Evolutionary conservation across 2,888 invertebrate genomes (phyloP), one percentile per base, ranked within the genome.

Genomic region (Tolmerus cingulatus): DNA sequence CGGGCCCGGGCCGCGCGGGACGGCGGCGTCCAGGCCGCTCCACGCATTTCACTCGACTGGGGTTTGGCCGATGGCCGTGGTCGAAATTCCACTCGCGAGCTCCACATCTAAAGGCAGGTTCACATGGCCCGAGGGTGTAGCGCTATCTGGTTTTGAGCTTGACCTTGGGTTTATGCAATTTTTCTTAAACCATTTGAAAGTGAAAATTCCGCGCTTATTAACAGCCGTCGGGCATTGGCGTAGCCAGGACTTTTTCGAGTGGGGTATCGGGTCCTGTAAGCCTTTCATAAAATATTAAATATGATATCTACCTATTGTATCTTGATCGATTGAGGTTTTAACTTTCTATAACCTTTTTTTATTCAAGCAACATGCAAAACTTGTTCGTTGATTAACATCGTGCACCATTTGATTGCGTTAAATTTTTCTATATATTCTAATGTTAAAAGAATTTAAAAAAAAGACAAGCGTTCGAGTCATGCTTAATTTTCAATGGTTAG

Each of bases 121-220:
- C 16, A 51, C 43, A 79, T 79, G 51, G 30, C 78, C 51, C 27
- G 79, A 8, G 79, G 79, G 23, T 51, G 30, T 79, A 79, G 30
- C 46, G 51, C 51, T 79, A 51, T 46, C 79, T 82, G 66, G 66
- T 82, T 74, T 85, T 85, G 85, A 74, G 85, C 85, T 85, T 85
- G 85, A 85, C 85, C 85, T 85, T 85, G 46, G 74, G 5, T 19
- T 66, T 74, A 40, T 74, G 85, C 85, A 85, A 74, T 85, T 74
- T 85, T 85, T 74, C 27, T 74, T 2, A 74, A 85, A 46, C 9
- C 51, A n/a, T 30, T 85, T 74, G 74, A 85, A 85, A 85, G 85
- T 85, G 85, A 74, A 85, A 85, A 74, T 74, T 74, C 74, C 82
- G 16, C n/a, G 27, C 34, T 46, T 79, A 27, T 55, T 51, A 79